Evolutionary conservation across 2,888 invertebrate genomes (phyloP), one percentile per base, ranked within the genome.

Genomic region (Trachelus iudaicus): DNA sequence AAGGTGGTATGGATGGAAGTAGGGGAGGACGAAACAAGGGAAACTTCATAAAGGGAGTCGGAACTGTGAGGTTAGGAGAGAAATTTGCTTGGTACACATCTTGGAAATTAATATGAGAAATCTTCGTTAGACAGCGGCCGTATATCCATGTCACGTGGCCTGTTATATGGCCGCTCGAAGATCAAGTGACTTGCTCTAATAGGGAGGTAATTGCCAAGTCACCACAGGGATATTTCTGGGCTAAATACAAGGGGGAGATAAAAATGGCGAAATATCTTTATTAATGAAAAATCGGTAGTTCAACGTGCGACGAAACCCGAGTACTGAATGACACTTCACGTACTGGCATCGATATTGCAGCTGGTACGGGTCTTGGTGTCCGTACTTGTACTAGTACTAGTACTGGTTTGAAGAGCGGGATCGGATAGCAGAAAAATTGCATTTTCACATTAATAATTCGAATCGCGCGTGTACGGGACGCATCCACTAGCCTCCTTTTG

Each of bases 401-500:
- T 56, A 56, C 9, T 56, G 23, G 23, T 56, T 15, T 23, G 56
- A 56, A 23, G 23, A 56, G 23, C 23, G 56, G 56, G 9, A 56
- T 9, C 23, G 23, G 56, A 56, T 56, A 56, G 71, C 34, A 71
- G 31, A 71, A 71, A 71, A 71, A 71, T 71, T 71, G 71, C 71
- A 71, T 71, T 71, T 71, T 34, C 33, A 31, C 34, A 71, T 71
- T 71, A 71, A 71, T 71, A 71, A 71, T 71, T 71, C 71, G 71
- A 71, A 71, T 71, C 33, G 71, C 71, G 71, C 71, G 71, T 71
- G 71, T 71, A 31, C 71, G 71, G 33, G 71, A 71, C 71, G 71
- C 71, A 34, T 71, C 71, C 71, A 56, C 56, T 56, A 34, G 31
- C 12, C 31, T 15, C 33, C 13, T 33, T 71, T 71, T 71, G 71